phyloP scores from a whole-genome alignment of 2,888 invertebrate genomes.

The Ditula angustiorana region DNA sequence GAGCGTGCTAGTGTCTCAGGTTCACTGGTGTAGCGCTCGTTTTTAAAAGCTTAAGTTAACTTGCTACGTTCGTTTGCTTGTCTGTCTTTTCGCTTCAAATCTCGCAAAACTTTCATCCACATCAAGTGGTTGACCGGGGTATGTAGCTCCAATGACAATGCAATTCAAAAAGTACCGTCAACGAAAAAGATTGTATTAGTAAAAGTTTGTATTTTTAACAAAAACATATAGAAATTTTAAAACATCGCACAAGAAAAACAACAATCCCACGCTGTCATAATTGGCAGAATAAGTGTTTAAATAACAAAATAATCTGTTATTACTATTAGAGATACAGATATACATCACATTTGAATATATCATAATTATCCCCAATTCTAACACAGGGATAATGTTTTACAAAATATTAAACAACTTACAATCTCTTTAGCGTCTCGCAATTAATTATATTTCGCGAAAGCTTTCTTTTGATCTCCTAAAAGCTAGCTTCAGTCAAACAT shows the following conservation, averaged over 20 bases:
- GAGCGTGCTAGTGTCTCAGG: no score
- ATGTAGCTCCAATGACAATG: no score
- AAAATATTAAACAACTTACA: conserved; percentile 24
- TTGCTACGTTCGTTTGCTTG: no score
- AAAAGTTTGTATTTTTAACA: no score
- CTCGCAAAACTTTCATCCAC: no score
- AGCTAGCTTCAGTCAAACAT: conserved; percentile 14
- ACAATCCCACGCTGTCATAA: not conserved
- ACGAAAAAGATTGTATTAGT: no score
- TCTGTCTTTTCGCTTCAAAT: no score
- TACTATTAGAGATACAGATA: conserved; percentile 16
- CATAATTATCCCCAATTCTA: conserved; percentile 19
- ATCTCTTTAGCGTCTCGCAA: conserved; percentile 16
- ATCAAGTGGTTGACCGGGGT: no score
- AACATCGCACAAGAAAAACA: not conserved
- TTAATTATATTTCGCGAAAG: conserved; percentile 22
- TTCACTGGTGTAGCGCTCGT: no score
- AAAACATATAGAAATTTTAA: not conserved
- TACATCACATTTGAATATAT: conserved; percentile 9
- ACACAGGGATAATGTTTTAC: conserved; percentile 10
- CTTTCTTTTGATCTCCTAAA: conserved; percentile 33
- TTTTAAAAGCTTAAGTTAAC: no score
- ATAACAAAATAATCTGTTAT: conserved; percentile 11
- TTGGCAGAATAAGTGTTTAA: conserved; percentile 5
- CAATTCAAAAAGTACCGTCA: no score